Evolutionary conservation across 2,888 invertebrate genomes (phyloP), one percentile per base, ranked within the genome.

Genomic region (Eurytoma californica): DNA sequence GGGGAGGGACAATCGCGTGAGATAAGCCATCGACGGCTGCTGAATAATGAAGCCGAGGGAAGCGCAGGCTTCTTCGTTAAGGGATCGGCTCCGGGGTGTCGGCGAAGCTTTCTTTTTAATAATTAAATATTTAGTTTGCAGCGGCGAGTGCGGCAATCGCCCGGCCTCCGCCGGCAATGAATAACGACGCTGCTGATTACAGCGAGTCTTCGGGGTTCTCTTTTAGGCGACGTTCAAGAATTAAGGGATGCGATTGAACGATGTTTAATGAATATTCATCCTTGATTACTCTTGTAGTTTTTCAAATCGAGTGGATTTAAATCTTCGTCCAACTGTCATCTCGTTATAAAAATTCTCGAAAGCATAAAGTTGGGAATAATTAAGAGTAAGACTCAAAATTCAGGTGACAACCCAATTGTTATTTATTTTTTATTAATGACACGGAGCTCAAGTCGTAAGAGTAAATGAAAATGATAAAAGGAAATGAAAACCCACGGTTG

Each of bases 101-200:
- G 51, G 39, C 39, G 39, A 39, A 7, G 58, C 60, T 30, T 73
- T 68, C 66, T 80, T 77, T 74, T 67, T 75, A 57, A 75, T 80
- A 80, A 80, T 80, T 80, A 80, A 78, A 80, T 80, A 80, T 80
- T 80, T 80, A 78, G 74, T 57, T 75, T 12, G 66, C 18, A n/a
- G 63, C 55, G 30, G 47, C 53, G 53, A 53, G n/a, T 28, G 18
- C 14, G 20, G 13, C n/a, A 20, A 66, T 70, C 63, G 51, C 28
- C 70, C 39, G n/a, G 12, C 39, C 51, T 73, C 58, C 39, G 58
- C 69, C 69, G 63, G 49, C 28, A 24, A 69, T 79, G 63, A 79
- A 79, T 79, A 67, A 79, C 72, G 72, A 61, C 28, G 72, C 20
- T 30, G 55, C 55, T 73, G 66, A 77, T 78, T 78, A 77, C n/a